Evolutionary conservation across 2,888 invertebrate genomes (phyloP).

Genomic region (Argyresthia goedartella): DNA sequence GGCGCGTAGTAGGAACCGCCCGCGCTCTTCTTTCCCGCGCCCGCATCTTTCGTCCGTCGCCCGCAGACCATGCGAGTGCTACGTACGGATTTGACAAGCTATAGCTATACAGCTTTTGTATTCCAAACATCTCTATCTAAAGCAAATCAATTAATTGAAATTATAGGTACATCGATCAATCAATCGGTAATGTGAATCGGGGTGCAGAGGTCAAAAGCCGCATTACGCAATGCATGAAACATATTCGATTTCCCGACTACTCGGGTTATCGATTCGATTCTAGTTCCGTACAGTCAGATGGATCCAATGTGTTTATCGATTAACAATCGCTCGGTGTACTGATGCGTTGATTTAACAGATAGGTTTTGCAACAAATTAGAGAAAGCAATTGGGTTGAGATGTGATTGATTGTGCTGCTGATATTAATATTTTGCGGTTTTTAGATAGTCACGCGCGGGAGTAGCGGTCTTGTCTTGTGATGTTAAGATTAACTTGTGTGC

Average conservation of each 20-base stretch:
- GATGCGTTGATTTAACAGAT: neutral
- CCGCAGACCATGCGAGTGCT: too few species aligned
- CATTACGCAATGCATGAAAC: neutral
- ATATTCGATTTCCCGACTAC: neutral
- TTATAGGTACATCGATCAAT: too few species aligned
- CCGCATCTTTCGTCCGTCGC: too few species aligned
- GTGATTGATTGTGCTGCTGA: neutral
- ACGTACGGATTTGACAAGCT: too few species aligned
- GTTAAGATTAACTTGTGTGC: too few species aligned
- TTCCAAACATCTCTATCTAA: too few species aligned
- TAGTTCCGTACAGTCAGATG: neutral
- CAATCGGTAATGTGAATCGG: too few species aligned
- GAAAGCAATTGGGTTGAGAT: neutral
- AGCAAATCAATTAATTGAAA: too few species aligned
- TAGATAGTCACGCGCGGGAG: neutral
- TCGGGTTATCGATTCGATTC: neutral
- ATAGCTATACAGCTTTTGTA: too few species aligned
- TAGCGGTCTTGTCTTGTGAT: too few species aligned
- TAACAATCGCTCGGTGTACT: neutral
- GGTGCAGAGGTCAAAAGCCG: neutral
- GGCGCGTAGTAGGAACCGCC: too few species aligned
- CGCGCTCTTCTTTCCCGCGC: too few species aligned
- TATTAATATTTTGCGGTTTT: neutral
- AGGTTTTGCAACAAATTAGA: neutral
- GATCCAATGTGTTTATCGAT: neutral